Conservation (phyloP, 2,797 vertebrate genomes). For the Mus caroli region DNA sequence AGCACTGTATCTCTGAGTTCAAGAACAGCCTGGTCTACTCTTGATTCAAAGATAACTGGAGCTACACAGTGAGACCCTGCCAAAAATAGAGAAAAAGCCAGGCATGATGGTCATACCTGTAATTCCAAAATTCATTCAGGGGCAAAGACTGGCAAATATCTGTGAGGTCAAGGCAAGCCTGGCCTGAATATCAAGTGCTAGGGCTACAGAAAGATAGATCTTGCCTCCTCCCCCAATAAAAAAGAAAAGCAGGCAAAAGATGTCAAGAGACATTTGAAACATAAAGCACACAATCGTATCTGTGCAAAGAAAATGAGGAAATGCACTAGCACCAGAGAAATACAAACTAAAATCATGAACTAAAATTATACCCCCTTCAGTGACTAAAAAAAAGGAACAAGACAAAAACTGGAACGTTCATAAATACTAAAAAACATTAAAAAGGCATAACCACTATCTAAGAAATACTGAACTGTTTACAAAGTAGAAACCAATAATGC, state of each 20-base stretch:
- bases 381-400: background rate
- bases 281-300: background rate
- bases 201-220: background rate
- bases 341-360: background rate
- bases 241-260: background rate
- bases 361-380: background rate
- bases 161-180: background rate
- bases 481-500: background rate
- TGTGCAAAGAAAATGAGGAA: slow-evolving; percentile 12
- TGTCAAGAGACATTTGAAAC: background rate
- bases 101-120: background rate
- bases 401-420: background rate
- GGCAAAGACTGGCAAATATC: background rate
- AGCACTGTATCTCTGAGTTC: background rate
- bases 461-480: background rate
- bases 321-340: slow-evolving; percentile 27
- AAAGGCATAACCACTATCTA: slow-evolving; percentile 9
- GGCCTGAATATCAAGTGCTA: background rate
- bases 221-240: background rate
- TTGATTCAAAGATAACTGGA: background rate
- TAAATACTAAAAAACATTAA: slow-evolving; percentile 10
- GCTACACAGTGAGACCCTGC: background rate
- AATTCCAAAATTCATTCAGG: background rate
- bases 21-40: background rate
- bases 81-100: background rate